Evolutionary conservation across 2,888 invertebrate species (phyloP), one percentile per base, ranked within the genome.

Genomic region (Ichneumon xanthorius): DNA sequence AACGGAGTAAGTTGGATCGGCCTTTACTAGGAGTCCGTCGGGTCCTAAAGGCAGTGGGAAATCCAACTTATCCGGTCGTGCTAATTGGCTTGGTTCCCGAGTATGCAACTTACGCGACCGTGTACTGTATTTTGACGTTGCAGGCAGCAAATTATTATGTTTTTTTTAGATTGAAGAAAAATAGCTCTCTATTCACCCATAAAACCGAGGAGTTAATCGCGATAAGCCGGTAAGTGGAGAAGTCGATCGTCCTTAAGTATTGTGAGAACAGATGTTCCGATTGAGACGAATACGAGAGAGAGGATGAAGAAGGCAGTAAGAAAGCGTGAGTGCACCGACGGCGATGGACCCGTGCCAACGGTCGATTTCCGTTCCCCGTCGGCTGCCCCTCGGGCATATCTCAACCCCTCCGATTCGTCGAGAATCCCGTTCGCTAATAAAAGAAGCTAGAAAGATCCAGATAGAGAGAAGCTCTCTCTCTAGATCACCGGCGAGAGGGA

Each of bases 301-400:
- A 82, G 26, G 58, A 14, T 58, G 61, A 30, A 37, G 45, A 16
- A 61, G 14, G 45, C 45, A 48, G 26, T 58, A 22, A 75, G 67
- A 63, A 53, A 73, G 73, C 67, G 80, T 26, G 65, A 83, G 77
- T 77, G 84, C 76, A 45, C 73, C 73, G 77, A 70, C 68, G 80
- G 67, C 86, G 72, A 83, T 86, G 86, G 86, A 83, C 50, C 68
- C 63, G 73, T 83, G 86, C 86, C 86, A 86, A 86, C 86, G 80
- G 83, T 86, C 80, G 80, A 86, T 86, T 80, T 78, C 80, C 86
- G 83, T 86, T 86, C 77, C 61, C 72, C 83, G 76, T 70, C 70
- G 77, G 40, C 55, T 58, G 45, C 16, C 71, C 40, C 77, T 53
- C 45, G 30, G 63, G n/a, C 63, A 30, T 61, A 22, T 65, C 37